Evolutionary conservation across 2,113 vertebrate genomes (phyloP), one percentile per base, ranked within the genome.

Genomic region (Narcine bancroftii): DNA sequence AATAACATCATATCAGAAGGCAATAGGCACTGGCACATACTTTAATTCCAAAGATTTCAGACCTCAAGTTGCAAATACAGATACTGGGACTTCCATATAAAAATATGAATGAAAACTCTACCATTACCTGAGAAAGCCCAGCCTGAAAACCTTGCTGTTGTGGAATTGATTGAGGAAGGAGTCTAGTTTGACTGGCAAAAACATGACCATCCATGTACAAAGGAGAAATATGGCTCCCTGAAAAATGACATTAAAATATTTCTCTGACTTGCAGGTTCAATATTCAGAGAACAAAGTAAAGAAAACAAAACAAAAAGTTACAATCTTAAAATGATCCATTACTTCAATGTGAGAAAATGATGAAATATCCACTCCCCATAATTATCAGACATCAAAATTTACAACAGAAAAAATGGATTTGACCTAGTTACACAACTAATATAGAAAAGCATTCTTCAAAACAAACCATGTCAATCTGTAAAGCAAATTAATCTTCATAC

Each of bases 171-270:
- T 98, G 97, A 72, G 98, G 98, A 65, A 99, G 97, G 89, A 99
- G 96, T 79, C 99, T 97, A 0, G 98, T 97, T 95, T 99, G 98
- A 96, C 98, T 99, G 33, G 96, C 96, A 94, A 99, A 99, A 73
- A 99, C 97, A 0, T 99, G 99, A 36, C 98, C 98, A 1, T 99
- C 99, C 95, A 99, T 94, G 93, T 99, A 99, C 39, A 99, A 95
- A 6, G 99, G 98, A 0, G 99, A 95, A 92, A 99, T 98, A 93
- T 99, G 99, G 95, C 94, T 99, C 95, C 98, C 99, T 99, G 81
- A 29, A 95, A 36, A 77, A 50, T 4, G 11, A 36, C 13, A 92
- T 15, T n/a, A 69, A 72, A 76, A 69, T 29, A 11, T 89, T 69
- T 85, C 11, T 87, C n/a, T 53, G n/a, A 60, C 17, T 87, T 60